phyloP scores from a whole-genome alignment of 2,888 invertebrate species.

The Drosophila buzzatii region DNA sequence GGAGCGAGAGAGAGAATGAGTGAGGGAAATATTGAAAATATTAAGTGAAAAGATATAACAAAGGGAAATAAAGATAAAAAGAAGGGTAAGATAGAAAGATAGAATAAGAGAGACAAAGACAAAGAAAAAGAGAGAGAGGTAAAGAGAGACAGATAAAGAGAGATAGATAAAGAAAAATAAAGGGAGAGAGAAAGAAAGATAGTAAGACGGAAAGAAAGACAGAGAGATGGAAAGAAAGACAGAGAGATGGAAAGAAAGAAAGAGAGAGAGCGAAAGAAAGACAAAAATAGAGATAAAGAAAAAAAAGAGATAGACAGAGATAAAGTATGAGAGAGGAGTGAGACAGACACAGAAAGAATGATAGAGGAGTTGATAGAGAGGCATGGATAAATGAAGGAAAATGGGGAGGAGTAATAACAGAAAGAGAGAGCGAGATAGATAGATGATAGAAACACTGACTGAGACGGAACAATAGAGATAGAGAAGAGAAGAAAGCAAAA shows the following conservation, averaged over 20 bases:
- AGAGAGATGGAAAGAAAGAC: neutral
- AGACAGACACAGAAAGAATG: too few species aligned
- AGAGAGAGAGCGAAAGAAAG: too few species aligned
- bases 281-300: too few species aligned
- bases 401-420: neutral
- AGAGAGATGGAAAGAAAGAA: too few species aligned
- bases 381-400: neutral
- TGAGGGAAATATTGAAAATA: neutral
- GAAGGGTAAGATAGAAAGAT: too few species aligned
- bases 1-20: neutral
- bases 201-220: neutral
- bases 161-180: fast-evolving
- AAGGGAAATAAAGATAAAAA: neutral
- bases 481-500: too few species aligned
- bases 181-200: neutral
- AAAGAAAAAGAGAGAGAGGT: neutral
- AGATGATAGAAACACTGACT: too few species aligned
- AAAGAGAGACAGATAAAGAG: fast-evolving
- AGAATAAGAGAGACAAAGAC: too few species aligned
- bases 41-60: neutral
- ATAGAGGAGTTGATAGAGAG: neutral
- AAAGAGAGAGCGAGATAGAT: neutral
- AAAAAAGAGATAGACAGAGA: neutral
- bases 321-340: neutral
- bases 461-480: too few species aligned